These are phyloP conservation scores for Cyprinella venusta DNA, from an alignment of 2,797 vertebrate genomes.

Conservation along the genomic window DNA sequence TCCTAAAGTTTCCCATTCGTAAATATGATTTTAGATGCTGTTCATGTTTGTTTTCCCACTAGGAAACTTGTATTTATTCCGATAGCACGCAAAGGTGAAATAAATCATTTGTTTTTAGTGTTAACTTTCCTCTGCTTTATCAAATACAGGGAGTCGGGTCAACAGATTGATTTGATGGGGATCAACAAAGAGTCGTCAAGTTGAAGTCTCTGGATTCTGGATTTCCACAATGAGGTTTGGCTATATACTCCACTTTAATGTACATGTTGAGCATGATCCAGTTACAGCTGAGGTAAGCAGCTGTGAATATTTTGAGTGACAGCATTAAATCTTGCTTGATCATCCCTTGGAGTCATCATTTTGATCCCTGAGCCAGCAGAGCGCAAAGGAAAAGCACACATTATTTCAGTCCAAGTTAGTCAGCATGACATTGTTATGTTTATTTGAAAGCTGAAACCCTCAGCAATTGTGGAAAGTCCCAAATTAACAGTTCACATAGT, in stretches of 20 bases:
- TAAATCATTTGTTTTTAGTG: neutral
- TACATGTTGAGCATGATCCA: neutral
- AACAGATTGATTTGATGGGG: neutral
- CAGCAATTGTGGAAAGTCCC: neutral
- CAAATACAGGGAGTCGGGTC: neutral
- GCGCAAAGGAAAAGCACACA: neutral
- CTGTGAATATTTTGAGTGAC: slow-evolving; percentile 21
- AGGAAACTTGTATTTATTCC: neutral
- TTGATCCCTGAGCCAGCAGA: slow-evolving; percentile 19
- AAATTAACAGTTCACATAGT: neutral
- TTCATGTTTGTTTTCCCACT: neutral
- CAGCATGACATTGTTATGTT: neutral
- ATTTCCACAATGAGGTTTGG: neutral
- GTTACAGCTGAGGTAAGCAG: neutral
- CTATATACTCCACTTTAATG: neutral
- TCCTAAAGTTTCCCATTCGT: neutral
- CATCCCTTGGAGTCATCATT: slow-evolving; percentile 4
- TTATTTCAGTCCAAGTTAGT: neutral
- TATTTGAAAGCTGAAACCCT: neutral
- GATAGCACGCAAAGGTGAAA: neutral
- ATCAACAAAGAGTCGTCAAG: neutral
- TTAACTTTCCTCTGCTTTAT: neutral
- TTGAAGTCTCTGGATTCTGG: neutral
- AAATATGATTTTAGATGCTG: neutral
- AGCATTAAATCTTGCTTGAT: slow-evolving; percentile 34